Evolutionary conservation across 2,888 invertebrate species (phyloP).

Genomic region (Crepidodera aurea): DNA sequence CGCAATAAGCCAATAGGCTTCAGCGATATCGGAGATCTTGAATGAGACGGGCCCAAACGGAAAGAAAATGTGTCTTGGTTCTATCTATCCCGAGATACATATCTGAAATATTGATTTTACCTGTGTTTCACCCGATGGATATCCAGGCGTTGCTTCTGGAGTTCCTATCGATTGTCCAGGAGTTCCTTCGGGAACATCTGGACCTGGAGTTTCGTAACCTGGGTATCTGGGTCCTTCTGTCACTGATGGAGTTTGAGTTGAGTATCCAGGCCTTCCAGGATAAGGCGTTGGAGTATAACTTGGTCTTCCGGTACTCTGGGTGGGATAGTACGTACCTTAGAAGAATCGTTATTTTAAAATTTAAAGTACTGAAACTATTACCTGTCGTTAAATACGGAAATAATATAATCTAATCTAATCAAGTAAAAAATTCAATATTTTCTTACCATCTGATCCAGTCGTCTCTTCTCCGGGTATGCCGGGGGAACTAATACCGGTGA

Average conservation of each 20-base stretch:
- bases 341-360: constrained; percentile 2
- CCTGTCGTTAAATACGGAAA: too few relatives aligned
- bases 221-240: constrained; percentile 15
- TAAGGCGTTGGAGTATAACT: constrained; percentile 1
- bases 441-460: constrained; percentile 18
- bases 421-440: neutral
- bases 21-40: too few relatives aligned
- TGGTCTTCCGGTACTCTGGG: constrained; percentile 33
- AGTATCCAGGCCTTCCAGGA: constrained; percentile 37
- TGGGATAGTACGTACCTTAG: constrained; percentile 31
- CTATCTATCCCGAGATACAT: too few relatives aligned
- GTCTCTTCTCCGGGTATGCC: constrained; percentile 23
- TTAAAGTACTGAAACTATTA: too few relatives aligned
- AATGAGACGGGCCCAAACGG: too few relatives aligned
- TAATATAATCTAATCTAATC: neutral
- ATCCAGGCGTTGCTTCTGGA: constrained; percentile 20
- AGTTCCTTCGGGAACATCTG: neutral
- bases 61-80: too few relatives aligned
- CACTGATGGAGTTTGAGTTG: constrained; percentile 13
- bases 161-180: constrained; percentile 1
- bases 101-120: too few relatives aligned
- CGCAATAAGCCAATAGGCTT: too few relatives aligned
- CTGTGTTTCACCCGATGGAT: constrained; percentile 12
- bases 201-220: constrained; percentile 1
- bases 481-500: constrained; percentile 48